These are phyloP conservation scores for Ophiodon elongatus DNA, from an alignment of 2,113 vertebrate species.

Conservation along the genomic window DNA sequence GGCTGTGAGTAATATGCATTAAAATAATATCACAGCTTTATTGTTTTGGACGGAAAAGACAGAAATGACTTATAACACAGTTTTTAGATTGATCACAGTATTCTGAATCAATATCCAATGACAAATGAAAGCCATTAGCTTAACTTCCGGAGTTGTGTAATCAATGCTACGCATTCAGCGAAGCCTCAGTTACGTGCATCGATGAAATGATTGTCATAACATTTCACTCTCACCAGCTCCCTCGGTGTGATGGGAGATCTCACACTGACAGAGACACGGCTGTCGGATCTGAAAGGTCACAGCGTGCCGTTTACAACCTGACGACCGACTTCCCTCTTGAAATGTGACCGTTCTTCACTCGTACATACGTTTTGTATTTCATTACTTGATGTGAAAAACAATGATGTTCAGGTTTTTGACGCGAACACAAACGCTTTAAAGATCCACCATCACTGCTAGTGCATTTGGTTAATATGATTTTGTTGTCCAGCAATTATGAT, in stretches of 20 bases:
- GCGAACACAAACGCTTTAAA: background rate
- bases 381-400: background rate
- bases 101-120: background rate
- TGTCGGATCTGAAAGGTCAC: conserved; percentile 40
- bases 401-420: background rate
- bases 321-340: background rate
- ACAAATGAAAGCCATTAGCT: background rate
- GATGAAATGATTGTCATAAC: conserved; percentile 3
- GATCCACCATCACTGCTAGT: background rate
- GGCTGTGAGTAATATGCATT: background rate
- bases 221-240: conserved; percentile 1
- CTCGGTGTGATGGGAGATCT: background rate
- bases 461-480: background rate
- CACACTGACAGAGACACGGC: conserved; percentile 41
- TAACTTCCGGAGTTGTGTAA: background rate
- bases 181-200: background rate
- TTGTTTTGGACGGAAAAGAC: background rate
- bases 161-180: background rate
- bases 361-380: background rate
- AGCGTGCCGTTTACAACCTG: background rate
- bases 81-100: conserved; percentile 1
- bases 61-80: background rate
- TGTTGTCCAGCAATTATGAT: background rate
- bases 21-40: background rate
- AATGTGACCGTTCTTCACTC: background rate